Evolutionary conservation across 2,888 invertebrate genomes (phyloP).

Genomic region (Leptopilina myrica): DNA sequence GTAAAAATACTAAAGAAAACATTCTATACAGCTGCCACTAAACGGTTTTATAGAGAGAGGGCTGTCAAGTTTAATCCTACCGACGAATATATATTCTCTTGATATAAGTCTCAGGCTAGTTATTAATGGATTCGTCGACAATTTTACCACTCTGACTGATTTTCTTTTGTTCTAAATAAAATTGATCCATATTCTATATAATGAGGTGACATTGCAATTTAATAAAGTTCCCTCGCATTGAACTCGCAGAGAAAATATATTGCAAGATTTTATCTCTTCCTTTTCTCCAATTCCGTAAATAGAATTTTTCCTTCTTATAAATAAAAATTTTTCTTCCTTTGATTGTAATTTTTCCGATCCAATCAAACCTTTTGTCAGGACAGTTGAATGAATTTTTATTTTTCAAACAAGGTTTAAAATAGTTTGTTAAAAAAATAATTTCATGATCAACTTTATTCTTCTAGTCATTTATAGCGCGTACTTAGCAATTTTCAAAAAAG

Average conservation of each 20-base stretch:
- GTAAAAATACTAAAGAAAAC: constrained; percentile 5
- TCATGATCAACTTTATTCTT: too few relatives aligned
- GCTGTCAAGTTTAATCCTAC: constrained; percentile 5
- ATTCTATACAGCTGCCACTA: constrained; percentile 18
- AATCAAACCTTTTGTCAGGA: too few relatives aligned
- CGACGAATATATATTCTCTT: constrained; percentile 2
- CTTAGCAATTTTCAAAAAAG: not conserved
- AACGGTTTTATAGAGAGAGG: constrained; percentile 7
- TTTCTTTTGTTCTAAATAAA: constrained; percentile 1
- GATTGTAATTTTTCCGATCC: too few relatives aligned
- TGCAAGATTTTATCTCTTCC: not conserved
- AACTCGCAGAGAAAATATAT: not conserved
- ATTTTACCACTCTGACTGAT: constrained; percentile 7
- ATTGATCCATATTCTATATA: not conserved
- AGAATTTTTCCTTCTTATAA: not conserved
- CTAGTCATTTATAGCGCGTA: too few relatives aligned
- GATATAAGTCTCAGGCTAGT: constrained; percentile 5
- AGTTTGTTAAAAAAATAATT: too few relatives aligned
- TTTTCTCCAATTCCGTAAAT: not conserved
- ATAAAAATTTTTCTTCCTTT: too few relatives aligned
- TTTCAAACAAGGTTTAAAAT: not conserved
- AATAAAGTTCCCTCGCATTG: not conserved
- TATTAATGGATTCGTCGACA: constrained; percentile 33
- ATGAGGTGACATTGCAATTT: not conserved
- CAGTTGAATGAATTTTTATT: not conserved